Evolutionary conservation across 2,888 invertebrate species (phyloP).

Genomic region (Esperia sulphurella): DNA sequence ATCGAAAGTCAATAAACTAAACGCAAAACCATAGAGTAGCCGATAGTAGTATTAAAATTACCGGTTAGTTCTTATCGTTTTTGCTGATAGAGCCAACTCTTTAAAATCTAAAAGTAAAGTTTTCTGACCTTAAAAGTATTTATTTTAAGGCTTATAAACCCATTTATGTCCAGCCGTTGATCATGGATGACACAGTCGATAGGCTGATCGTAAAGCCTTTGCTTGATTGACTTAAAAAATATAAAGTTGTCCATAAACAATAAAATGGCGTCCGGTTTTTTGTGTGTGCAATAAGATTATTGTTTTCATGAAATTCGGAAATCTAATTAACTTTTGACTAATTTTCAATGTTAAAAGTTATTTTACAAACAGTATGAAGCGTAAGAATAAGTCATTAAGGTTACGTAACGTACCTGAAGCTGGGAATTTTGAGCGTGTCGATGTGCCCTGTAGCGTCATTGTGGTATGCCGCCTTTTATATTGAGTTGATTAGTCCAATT

Average conservation of each 20-base stretch:
- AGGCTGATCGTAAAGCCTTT: background rate
- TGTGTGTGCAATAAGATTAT: slow-evolving; percentile 75
- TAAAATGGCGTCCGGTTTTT: slow-evolving; percentile 78
- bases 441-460: slow-evolving; percentile 67
- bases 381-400: slow-evolving; percentile 25
- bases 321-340: slow-evolving; percentile 31
- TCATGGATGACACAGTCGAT: too few species aligned
- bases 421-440: slow-evolving; percentile 59
- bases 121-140: too few species aligned
- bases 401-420: slow-evolving; percentile 24
- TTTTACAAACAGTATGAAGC: slow-evolving; percentile 27
- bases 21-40: too few species aligned
- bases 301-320: slow-evolving; percentile 57
- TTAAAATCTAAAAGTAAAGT: too few species aligned
- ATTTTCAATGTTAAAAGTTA: slow-evolving; percentile 23
- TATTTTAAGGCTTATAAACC: too few species aligned
- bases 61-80: too few species aligned
- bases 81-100: too few species aligned
- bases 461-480: slow-evolving; percentile 67
- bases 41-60: too few species aligned
- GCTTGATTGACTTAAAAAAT: slow-evolving; percentile 21
- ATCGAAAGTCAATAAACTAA: too few species aligned
- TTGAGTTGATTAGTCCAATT: slow-evolving; percentile 55
- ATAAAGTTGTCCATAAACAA: slow-evolving; percentile 69
- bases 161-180: too few species aligned